Percentiles rank a stretch among this genome's conserved stretches.
Evolutionary conservation across 2,113 vertebrate species (phyloP).

Genomic region (Xenopus borealis): DNA sequence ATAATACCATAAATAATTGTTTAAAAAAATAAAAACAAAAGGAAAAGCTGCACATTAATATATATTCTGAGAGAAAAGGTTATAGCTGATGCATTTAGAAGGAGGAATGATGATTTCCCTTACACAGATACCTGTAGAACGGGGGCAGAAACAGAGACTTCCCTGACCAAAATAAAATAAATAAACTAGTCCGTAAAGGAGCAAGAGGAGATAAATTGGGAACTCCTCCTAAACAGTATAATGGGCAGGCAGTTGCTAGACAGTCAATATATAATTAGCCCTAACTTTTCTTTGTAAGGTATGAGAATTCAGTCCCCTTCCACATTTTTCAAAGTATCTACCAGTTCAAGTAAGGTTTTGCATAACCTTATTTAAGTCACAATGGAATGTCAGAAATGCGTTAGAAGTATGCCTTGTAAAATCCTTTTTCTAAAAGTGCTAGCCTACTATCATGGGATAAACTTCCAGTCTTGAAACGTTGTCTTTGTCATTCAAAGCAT

Average conservation of each 20-base stretch:
- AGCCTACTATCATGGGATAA: neutral
- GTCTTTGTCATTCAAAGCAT: neutral
- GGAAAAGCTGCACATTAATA: constrained; percentile 32
- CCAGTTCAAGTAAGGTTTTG: neutral
- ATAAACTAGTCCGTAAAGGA: too few relatives aligned
- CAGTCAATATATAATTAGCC: neutral
- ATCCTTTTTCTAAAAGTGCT: neutral
- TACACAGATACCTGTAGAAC: too few relatives aligned
- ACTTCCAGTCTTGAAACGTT: neutral
- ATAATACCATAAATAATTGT: constrained; percentile 44
- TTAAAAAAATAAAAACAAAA: constrained; percentile 43
- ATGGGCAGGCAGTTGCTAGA: neutral
- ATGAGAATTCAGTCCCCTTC: neutral
- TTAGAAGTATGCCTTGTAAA: neutral
- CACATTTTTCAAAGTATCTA: neutral
- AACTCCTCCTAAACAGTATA: neutral
- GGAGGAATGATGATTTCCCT: constrained; percentile 1
- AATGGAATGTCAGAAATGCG: neutral
- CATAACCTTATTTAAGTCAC: neutral
- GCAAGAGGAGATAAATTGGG: neutral
- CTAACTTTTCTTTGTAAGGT: neutral
- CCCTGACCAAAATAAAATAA: neutral
- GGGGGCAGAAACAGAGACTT: neutral
- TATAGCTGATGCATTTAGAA: constrained; percentile 25
- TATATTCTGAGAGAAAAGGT: constrained; percentile 33